A percentile compares a stretch with the other conserved stretches of the same genome.
phyloP scores from a whole-genome alignment of 2,113 vertebrate species.

The Pomatostomus ruficeps region DNA sequence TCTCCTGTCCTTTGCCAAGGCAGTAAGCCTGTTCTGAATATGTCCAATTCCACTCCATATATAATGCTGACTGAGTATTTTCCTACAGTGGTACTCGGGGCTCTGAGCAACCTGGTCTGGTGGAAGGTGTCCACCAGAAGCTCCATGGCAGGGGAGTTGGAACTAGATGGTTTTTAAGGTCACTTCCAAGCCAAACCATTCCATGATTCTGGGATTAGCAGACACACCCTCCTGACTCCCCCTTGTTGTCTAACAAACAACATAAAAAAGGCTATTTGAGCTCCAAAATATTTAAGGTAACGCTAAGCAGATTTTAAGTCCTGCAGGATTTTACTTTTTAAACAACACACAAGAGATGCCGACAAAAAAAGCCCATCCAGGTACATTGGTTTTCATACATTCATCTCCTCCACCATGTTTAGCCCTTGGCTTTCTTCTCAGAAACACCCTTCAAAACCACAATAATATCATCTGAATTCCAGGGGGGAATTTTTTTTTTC shows the following conservation, averaged over 20 bases:
- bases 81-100: neutral
- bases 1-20: neutral
- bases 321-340: neutral
- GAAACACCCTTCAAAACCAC: neutral
- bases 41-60: neutral
- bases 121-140: neutral
- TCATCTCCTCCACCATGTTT: neutral
- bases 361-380: neutral
- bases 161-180: neutral
- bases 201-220: neutral
- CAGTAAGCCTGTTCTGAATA: neutral
- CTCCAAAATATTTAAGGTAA: neutral
- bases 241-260: neutral
- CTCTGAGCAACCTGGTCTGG: neutral
- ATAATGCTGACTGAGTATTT: neutral
- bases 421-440: neutral
- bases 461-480: neutral
- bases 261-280: neutral
- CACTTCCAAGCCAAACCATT: neutral
- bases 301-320: neutral
- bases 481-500: neutral
- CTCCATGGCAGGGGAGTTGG: neutral
- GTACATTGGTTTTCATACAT: neutral
- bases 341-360: neutral
- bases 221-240: neutral